A percentile compares a stretch with the other conserved stretches of the same genome.
These are phyloP conservation scores for Chloropsis hardwickii DNA, from an alignment of 2,113 vertebrate species.

Conservation along the genomic window DNA sequence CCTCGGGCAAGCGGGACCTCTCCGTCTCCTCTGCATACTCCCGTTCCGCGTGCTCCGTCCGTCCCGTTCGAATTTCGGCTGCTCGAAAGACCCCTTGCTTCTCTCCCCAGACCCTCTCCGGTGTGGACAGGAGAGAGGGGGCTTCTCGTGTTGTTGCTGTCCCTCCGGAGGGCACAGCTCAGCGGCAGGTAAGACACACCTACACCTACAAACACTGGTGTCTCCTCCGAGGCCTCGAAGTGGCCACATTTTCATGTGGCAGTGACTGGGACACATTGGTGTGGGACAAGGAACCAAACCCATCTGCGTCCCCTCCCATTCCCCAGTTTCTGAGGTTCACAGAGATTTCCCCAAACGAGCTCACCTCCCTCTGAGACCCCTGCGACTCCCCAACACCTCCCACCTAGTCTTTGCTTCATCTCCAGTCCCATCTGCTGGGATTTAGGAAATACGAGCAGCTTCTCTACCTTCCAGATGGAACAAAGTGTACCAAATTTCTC, in stretches of 20 bases:
- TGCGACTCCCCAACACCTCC: background rate
- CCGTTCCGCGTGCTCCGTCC: accelerated
- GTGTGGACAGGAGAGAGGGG: no score
- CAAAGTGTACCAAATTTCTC: background rate
- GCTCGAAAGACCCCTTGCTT: no score
- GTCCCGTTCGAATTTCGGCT: accelerated
- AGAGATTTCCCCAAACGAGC: background rate
- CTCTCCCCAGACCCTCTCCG: background rate
- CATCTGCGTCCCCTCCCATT: accelerated
- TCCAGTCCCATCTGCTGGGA: background rate
- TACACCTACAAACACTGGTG: accelerated
- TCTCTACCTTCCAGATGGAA: background rate
- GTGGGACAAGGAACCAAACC: background rate
- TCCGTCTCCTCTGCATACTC: accelerated
- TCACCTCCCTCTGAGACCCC: background rate
- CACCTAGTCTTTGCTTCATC: background rate
- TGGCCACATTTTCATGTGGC: background rate
- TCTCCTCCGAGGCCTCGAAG: background rate
- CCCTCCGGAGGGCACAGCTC: background rate
- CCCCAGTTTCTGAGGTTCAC: accelerated
- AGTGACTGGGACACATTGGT: accelerated
- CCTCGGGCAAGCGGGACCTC: no score
- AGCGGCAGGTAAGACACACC: no score
- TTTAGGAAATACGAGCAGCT: background rate
- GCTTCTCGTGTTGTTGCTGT: accelerated